Conservation (phyloP, 2,797 vertebrate species). For the Brotula barbata region DNA sequence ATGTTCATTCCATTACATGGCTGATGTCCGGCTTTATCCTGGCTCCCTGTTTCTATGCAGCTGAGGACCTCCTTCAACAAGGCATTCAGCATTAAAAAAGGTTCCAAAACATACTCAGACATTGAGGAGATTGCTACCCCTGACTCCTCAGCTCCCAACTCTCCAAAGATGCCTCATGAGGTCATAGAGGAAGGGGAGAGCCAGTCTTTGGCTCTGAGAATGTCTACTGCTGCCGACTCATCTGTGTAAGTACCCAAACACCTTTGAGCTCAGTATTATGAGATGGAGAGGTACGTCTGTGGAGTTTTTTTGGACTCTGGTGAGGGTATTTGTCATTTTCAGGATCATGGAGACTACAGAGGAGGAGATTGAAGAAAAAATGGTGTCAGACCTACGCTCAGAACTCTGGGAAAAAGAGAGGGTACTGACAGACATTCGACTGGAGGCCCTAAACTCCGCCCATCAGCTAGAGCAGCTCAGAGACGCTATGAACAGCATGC, state of each 20-base stretch:
- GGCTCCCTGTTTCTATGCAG: slow-evolving; percentile 66
- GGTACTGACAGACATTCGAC: slow-evolving; percentile 93
- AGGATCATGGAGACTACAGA: slow-evolving; percentile 84
- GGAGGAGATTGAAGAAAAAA: slow-evolving; percentile 85
- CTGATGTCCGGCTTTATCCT: slow-evolving; percentile 5
- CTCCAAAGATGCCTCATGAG: slow-evolving; percentile 91
- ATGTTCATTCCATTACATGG: slow-evolving; percentile 1
- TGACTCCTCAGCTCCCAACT: slow-evolving; percentile 93
- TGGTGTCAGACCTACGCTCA: slow-evolving; percentile 90
- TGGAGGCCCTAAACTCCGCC: slow-evolving; percentile 94
- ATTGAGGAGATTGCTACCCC: slow-evolving; percentile 96
- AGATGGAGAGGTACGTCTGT: background rate
- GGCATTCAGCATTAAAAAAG: slow-evolving; percentile 98
- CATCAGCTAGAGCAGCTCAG: slow-evolving; percentile 94
- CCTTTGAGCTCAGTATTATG: background rate
- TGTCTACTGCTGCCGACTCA: slow-evolving; percentile 81
- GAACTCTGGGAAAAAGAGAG: slow-evolving; percentile 97
- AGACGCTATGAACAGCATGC: slow-evolving; percentile 97
- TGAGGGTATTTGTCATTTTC: background rate
- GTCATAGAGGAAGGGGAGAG: slow-evolving; percentile 74
- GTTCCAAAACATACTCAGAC: slow-evolving; percentile 93
- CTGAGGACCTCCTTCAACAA: slow-evolving; percentile 97
- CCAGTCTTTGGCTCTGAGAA: slow-evolving; percentile 72
- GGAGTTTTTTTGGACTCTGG: slow-evolving; percentile 9
- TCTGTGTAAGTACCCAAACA: slow-evolving; percentile 76